Base-by-base conservation (phyloP, 2,113 vertebrate species). In the Antechinus stuartii region DNA sequence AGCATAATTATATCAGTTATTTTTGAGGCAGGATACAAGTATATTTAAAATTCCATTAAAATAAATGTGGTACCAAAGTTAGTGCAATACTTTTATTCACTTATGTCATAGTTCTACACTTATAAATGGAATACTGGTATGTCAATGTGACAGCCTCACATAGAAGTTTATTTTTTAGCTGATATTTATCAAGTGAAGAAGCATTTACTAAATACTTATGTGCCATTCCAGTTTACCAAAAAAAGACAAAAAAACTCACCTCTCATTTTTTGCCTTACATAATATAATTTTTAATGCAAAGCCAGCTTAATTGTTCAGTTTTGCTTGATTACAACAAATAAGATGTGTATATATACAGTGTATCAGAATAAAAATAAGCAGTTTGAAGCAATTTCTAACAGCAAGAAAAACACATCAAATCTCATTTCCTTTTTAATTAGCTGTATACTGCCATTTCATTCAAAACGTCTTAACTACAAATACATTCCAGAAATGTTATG, bases 181-280 rank as follows among this genome's bases (percentile, higher is more conserved):
- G 68, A 42, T n/a, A 19, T 42, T 42, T 42, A n/a, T 84, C 35
- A 76, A 76, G 61, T 19, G 35, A 42, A 84, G 68, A 23, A 84
- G 68, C 19, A 42, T 42, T 76, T 76, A 35, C 35, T n/a, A n/a
- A 76, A 4, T 6, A n/a, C 35, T n/a, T 84, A 42, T 42, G 68
- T 42, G 68, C n/a, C 19, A 47, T 47, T 47, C 47, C 47, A 47
- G 47, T 42, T 42, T 23, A n/a, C 19, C 8, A 22, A 22, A 42
- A 76, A 68, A 76, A 16, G 14, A 68, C 35, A 68, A 52, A 52
- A 11, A 52, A 52, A 49, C 50, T 50, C 50, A 52, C 50, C 9
- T 68, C 91, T 94, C 94, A 96, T 94, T 93, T 93, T 90, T 94
- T 95, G 54, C 92, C 94, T 94, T 91, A 94, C 76, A 55, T 93